Conservation (phyloP, 2,113 vertebrate species). For the Dromiciops gliroides region DNA sequence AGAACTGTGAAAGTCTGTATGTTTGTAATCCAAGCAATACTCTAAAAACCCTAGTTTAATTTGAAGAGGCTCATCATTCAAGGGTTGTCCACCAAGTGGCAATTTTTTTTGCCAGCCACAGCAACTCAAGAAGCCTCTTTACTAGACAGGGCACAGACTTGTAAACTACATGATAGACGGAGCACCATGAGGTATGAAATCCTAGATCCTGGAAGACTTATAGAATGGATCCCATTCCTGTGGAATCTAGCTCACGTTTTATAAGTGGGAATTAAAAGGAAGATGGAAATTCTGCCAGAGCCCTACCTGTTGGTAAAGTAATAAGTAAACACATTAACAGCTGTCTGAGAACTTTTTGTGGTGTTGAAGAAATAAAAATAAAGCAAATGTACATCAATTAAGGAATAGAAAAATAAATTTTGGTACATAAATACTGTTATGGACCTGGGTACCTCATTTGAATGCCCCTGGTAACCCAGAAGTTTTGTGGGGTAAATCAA, state of each 20-base stretch:
- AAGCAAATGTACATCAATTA: too few relatives aligned
- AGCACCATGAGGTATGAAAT: neutral
- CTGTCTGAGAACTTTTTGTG: too few relatives aligned
- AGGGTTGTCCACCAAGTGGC: neutral
- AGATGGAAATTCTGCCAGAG: neutral
- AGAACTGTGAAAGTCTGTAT: neutral
- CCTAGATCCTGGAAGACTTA: neutral
- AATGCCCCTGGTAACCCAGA: too few relatives aligned
- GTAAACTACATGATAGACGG: neutral
- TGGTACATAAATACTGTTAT: too few relatives aligned
- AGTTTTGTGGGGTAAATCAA: too few relatives aligned
- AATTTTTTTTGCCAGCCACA: neutral
- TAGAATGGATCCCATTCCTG: slow-evolving; percentile 4
- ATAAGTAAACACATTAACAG: too few relatives aligned
- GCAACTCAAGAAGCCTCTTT: neutral
- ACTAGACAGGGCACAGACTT: neutral
- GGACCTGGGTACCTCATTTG: too few relatives aligned
- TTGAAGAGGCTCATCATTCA: neutral
- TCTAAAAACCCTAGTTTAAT: neutral
- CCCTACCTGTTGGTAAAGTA: too few relatives aligned
- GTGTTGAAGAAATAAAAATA: too few relatives aligned
- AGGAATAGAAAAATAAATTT: too few relatives aligned
- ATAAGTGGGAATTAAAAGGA: slow-evolving; percentile 30
- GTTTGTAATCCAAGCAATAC: neutral
- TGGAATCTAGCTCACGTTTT: neutral